Conservation (phyloP, 1,140 invertebrate genomes). For the Colletes gigas region DNA sequence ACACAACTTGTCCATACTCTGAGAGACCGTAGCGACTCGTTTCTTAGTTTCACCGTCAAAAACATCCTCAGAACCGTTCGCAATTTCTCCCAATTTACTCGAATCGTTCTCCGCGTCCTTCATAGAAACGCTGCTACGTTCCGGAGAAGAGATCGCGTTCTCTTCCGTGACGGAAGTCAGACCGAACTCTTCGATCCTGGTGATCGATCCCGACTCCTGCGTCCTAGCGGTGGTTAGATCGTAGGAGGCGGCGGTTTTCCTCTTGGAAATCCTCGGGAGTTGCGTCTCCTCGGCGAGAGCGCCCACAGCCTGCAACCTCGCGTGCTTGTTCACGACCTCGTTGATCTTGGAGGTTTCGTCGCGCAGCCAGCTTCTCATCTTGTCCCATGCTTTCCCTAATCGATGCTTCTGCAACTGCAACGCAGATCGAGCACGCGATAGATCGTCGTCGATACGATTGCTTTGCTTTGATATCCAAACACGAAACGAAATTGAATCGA, state of each 20-base stretch:
- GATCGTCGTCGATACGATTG: background rate
- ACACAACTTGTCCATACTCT: slow-evolving; percentile 71
- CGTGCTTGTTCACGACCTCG: slow-evolving; percentile 80
- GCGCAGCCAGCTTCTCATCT: slow-evolving; percentile 81
- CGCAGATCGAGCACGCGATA: background rate
- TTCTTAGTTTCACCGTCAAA: slow-evolving; percentile 37
- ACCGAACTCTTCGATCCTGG: slow-evolving; percentile 72
- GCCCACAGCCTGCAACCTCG: slow-evolving; percentile 78
- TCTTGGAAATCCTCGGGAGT: background rate
- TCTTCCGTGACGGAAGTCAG: slow-evolving; percentile 66
- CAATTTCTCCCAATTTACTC: background rate
- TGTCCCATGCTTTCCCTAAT: slow-evolving; percentile 80
- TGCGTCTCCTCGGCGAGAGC: slow-evolving; percentile 51
- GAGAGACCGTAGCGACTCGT: slow-evolving; percentile 63
- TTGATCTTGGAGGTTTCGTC: slow-evolving; percentile 80
- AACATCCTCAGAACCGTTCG: slow-evolving; percentile 66
- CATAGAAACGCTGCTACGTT: background rate
- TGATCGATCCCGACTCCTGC: slow-evolving; percentile 62
- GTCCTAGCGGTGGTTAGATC: slow-evolving; percentile 69
- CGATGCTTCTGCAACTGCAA: slow-evolving; percentile 76
- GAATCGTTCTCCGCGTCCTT: background rate
- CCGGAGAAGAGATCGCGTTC: slow-evolving; percentile 25
- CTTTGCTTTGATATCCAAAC: too few species aligned
- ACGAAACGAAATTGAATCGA: too few species aligned
- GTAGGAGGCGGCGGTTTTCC: slow-evolving; percentile 68